These are phyloP conservation scores for Lithophane ornitopus DNA, from an alignment of 2,888 invertebrate species.

Conservation along the genomic window DNA sequence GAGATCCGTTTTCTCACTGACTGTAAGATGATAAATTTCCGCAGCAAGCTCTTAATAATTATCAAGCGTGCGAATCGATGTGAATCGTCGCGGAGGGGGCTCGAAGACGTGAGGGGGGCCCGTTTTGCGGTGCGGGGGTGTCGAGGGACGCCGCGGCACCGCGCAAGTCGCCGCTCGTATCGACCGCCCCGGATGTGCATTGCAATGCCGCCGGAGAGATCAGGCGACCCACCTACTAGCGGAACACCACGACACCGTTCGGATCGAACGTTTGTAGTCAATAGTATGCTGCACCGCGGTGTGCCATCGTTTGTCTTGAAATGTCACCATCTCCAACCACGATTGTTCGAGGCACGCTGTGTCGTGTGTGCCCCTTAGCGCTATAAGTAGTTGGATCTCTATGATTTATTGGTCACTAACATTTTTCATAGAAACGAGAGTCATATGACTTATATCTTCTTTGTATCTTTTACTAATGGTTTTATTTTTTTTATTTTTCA, in stretches of 20 bases:
- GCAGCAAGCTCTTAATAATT: constrained; percentile 77
- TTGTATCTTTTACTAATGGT: neutral
- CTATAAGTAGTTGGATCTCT: neutral
- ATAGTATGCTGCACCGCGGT: constrained; percentile 50
- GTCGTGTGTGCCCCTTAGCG: constrained; percentile 8
- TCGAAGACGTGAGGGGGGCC: constrained; percentile 76
- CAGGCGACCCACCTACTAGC: constrained; percentile 82
- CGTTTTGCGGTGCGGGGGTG: constrained; percentile 74
- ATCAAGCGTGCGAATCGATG: constrained; percentile 87
- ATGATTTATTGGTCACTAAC: constrained; percentile 7
- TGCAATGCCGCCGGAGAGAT: constrained; percentile 85
- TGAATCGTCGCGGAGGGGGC: constrained; percentile 79
- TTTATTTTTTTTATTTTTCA: constrained; percentile 8
- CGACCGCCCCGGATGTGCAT: constrained; percentile 90
- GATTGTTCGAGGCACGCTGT: neutral
- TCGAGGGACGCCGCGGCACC: constrained; percentile 80
- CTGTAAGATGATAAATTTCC: constrained; percentile 70
- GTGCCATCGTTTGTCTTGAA: constrained; percentile 22
- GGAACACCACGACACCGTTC: constrained; percentile 74
- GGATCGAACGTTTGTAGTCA: constrained; percentile 65
- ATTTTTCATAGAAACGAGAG: neutral
- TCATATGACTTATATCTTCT: neutral
- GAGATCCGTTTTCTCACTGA: constrained; percentile 60
- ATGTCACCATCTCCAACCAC: constrained; percentile 11
- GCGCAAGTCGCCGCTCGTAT: constrained; percentile 89